Evolutionary conservation across 1,140 invertebrate genomes (phyloP), one percentile per base, ranked within the genome.

Genomic region (Diplogasteroides magnus): DNA sequence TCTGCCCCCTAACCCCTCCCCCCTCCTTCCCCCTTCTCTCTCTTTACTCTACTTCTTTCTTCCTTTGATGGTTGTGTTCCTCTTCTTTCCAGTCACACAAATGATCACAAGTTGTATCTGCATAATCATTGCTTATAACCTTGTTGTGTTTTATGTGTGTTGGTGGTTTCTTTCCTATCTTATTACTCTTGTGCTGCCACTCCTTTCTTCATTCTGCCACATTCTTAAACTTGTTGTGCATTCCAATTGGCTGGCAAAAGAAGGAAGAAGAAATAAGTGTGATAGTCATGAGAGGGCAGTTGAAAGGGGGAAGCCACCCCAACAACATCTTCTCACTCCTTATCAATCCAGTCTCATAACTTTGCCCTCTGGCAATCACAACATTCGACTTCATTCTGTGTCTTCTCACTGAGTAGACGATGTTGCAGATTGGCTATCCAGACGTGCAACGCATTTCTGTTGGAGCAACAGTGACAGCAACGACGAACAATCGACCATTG

Each of bases 371-470:
- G 15, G 23, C 23, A 19, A 15, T 23, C 15, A 23, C 55, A 56
- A n/a, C n/a, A 59, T 66, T 26, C 64, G 59, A 3, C 56, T 27
- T 63, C 66, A 57, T 23, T 29, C 66, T 11, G 57, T 32, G 2
- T 31, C 66, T 31, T 27, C 66, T 64, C 66, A 27, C n/a, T n/a
- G n/a, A n/a, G n/a, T n/a, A n/a, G n/a, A n/a, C n/a, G n/a, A n/a
- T n/a, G n/a, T 88, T 86, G 62, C 86, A 91, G 90, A 90, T 91
- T 84, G 90, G 90, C 83, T 90, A 90, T 84, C 89, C 90, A 73
- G 89, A 90, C 86, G 87, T 88, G 57, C 37, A 48, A 48, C 37
- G 37, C 6, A 48, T 48, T 19, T 48, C 37, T 19, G 37, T 48
- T 48, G 37, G 37, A 11, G 6, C 37, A 6, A 48, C 37, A 11